A percentile compares a stretch with the other conserved stretches of the same genome.
Evolutionary conservation across 2,113 vertebrate genomes (phyloP).

Genomic region (Rhodinocichla rosea): DNA sequence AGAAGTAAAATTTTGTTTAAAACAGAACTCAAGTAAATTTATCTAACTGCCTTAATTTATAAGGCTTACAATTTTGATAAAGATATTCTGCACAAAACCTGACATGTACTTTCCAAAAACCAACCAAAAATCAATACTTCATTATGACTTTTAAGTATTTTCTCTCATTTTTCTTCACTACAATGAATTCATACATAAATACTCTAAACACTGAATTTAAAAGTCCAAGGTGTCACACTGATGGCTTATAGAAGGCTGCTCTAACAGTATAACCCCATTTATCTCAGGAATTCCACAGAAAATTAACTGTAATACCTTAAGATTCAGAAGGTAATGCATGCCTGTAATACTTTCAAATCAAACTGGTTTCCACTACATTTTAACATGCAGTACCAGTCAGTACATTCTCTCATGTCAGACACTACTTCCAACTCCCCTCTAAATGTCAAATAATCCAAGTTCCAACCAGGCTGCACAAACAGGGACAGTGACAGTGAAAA

Average conservation of each 20-base stretch:
- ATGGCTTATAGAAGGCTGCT: neutral
- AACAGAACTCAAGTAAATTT: neutral
- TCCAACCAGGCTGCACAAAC: neutral
- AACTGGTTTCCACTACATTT: neutral
- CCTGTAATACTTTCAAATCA: neutral
- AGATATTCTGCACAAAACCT: neutral
- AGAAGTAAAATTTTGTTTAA: neutral
- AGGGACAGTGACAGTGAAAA: neutral
- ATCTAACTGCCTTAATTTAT: neutral
- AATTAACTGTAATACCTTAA: neutral
- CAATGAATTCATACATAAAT: neutral
- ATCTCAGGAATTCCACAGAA: neutral
- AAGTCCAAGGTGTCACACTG: neutral
- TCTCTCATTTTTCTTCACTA: neutral
- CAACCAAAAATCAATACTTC: neutral
- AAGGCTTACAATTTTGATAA: neutral
- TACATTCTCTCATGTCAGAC: neutral
- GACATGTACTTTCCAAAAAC: neutral
- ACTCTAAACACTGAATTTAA: neutral
- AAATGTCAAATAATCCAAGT: neutral
- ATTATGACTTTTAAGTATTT: neutral
- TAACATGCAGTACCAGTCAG: neutral
- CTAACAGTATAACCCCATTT: neutral
- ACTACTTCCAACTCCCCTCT: neutral
- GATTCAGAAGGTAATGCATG: neutral